These are phyloP conservation scores for Pegea sp. DNA, from an alignment of 23 tunicate genomes.

Conservation along the genomic window DNA sequence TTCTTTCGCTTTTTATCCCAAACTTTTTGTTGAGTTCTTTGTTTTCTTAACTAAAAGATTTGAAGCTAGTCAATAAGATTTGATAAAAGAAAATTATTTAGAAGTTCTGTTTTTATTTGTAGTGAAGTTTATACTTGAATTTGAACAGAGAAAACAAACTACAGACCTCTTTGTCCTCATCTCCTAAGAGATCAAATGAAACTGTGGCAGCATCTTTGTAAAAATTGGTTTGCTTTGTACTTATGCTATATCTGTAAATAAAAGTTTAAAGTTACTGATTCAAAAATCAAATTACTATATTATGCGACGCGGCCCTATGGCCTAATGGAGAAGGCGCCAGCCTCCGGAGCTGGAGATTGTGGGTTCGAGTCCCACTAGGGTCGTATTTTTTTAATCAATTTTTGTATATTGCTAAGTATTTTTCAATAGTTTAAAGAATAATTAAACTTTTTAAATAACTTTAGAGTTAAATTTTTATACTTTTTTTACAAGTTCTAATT, in stretches of 20 bases:
- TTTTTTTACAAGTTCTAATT: too few relatives aligned
- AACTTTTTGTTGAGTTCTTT: conserved; percentile 39
- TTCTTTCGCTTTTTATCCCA: conserved; percentile 92
- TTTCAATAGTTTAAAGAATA: too few relatives aligned
- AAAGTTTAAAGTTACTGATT: not conserved
- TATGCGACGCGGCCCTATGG: too few relatives aligned
- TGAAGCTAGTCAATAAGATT: not conserved
- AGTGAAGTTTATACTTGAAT: not conserved
- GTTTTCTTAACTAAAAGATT: conserved; percentile 26
- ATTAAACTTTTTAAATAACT: too few relatives aligned
- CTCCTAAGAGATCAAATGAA: conserved; percentile 60
- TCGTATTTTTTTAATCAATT: too few relatives aligned
- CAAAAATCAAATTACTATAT: too few relatives aligned
- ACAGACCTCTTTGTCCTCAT: conserved; percentile 48
- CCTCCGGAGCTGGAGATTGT: too few relatives aligned
- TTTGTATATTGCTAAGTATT: too few relatives aligned
- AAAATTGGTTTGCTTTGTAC: conserved; percentile 17
- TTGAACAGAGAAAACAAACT: conserved; percentile 1
- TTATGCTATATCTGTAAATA: conserved; percentile 22
- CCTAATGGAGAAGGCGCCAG: too few relatives aligned
- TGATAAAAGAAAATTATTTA: not conserved
- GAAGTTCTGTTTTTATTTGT: not conserved
- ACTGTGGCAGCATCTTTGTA: conserved; percentile 43
- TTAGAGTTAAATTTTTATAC: too few relatives aligned
- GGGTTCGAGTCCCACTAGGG: too few relatives aligned